Evolutionary conservation across 1,140 invertebrate genomes (phyloP).

Genomic region (Coelopa frigida): DNA sequence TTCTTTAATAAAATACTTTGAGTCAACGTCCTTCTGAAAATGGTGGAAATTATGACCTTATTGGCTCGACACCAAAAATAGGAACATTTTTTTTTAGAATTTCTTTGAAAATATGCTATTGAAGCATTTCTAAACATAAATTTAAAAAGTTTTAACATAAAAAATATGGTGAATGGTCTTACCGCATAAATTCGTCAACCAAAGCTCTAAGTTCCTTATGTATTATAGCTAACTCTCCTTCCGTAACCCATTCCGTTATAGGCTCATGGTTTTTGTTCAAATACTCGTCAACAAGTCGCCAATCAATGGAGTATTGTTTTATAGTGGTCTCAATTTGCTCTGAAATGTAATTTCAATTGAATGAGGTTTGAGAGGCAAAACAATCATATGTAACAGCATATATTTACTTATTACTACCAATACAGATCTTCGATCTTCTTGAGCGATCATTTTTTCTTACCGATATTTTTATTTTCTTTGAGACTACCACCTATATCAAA

Average conservation of each 20-base stretch:
- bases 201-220: slow-evolving; percentile 49
- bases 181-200: slow-evolving; percentile 53
- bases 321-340: slow-evolving; percentile 38
- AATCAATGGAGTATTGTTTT: slow-evolving; percentile 45
- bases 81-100: too few relatives aligned
- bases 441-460: slow-evolving; percentile 22
- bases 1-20: too few relatives aligned
- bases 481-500: slow-evolving; percentile 28
- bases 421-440: too few relatives aligned
- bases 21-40: too few relatives aligned
- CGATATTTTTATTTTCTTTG: slow-evolving; percentile 23
- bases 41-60: too few relatives aligned
- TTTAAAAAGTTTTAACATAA: not conserved
- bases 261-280: slow-evolving; percentile 45
- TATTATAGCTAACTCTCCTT: slow-evolving; percentile 48
- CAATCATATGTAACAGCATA: too few relatives aligned
- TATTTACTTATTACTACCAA: too few relatives aligned
- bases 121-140: too few relatives aligned
- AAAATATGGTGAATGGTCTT: slow-evolving; percentile 4
- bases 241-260: slow-evolving; percentile 49
- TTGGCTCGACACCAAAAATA: too few relatives aligned
- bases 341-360: slow-evolving; percentile 18
- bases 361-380: too few relatives aligned
- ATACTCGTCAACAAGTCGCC: slow-evolving; percentile 44
- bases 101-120: too few relatives aligned